Evolutionary conservation across 2,888 invertebrate species (phyloP), one percentile per base, ranked within the genome.

Genomic region (Sphaerophoria taeniata): DNA sequence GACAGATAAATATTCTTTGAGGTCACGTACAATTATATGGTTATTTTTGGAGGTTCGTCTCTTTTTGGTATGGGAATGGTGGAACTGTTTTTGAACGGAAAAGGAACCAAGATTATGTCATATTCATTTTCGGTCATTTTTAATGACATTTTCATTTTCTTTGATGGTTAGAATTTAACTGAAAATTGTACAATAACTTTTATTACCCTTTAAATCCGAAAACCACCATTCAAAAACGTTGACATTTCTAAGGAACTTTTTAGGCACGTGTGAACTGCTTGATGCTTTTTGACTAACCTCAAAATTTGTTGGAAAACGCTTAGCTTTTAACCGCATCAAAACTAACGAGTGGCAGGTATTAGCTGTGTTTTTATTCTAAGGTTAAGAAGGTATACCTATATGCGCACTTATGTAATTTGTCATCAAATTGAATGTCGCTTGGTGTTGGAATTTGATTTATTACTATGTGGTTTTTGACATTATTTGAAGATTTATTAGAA

Each of bases 1-100:
- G 77, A 82, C 72, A 69, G 34, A 78, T 77, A 51, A 56, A 63
- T 69, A 61, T 51, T 70, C 55, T 69, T 65, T 70, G 55, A 51
- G 73, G 82, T 73, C 82, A 83, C 82, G 77, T 83, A 78, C 73
- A 73, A 69, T 78, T 56, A 77, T 73, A 82, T 73, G 73, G 56
- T 55, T 76, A 67, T 82, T 65, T 45, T 53, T 67, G 67, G 9
- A 73, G 69, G 39, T 67, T 76, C 71, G 76, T 33, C 31, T 49
- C 16, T 49, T 14, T 49, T 34, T 24, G 24, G 24, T 24, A 24
- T 24, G 24, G 2, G 24, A 2, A 24, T 24, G 24, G 24, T 24
- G 24, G 24, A 24, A 24, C 24, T 24, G 9, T 9, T 11, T 39
- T 7, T 39, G 39, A 39, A 55, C 53, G 33, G 39, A 55, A 67